Evolutionary conservation across 2,888 invertebrate species (phyloP).

Genomic region (Cerceris rybyensis): DNA sequence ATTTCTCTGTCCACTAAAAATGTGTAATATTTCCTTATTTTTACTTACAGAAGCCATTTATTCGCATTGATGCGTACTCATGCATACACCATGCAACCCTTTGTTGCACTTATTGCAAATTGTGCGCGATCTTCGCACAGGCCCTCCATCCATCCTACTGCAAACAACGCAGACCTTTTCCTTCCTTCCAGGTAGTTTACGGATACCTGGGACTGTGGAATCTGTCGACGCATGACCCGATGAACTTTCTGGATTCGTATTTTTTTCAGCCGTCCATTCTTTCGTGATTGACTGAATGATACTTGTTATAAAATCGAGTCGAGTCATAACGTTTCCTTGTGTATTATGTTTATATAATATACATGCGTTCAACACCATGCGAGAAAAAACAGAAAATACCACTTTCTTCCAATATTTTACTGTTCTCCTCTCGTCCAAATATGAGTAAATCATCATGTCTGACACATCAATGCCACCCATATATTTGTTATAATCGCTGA

Average conservation of each 20-base stretch:
- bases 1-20: constrained; percentile 35
- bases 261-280: constrained; percentile 37
- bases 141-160: constrained; percentile 34
- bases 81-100: constrained; percentile 30
- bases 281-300: constrained; percentile 33
- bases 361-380: constrained; percentile 66
- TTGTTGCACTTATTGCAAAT: constrained; percentile 38
- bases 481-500: constrained; percentile 59
- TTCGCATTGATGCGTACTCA: constrained; percentile 32
- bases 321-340: constrained; percentile 55
- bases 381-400: constrained; percentile 62
- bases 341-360: constrained; percentile 59
- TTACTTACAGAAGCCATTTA: constrained; percentile 37
- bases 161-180: constrained; percentile 43
- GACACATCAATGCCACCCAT: constrained; percentile 53
- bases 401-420: constrained; percentile 69
- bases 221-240: constrained; percentile 31
- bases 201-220: constrained; percentile 39
- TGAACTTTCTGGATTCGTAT: constrained; percentile 31
- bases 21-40: constrained; percentile 41
- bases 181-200: constrained; percentile 52
- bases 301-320: constrained; percentile 60
- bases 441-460: constrained; percentile 66
- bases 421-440: constrained; percentile 65
- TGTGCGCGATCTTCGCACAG: constrained; percentile 42